Evolutionary conservation across 53 echinoderm and acorn worm genomes (phyloP).

Genomic region (Paracentrotus lividus): DNA sequence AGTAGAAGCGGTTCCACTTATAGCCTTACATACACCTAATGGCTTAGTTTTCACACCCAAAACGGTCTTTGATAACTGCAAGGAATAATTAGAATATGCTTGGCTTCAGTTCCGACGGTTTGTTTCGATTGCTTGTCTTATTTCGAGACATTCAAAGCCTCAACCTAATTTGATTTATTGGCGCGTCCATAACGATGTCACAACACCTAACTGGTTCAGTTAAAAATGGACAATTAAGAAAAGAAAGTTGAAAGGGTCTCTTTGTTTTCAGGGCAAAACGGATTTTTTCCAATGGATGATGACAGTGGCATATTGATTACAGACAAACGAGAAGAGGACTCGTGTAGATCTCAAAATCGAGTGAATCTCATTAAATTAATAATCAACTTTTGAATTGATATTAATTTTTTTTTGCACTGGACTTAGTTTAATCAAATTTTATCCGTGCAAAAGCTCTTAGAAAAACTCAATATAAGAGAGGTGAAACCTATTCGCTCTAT

Average conservation of each 20-base stretch:
- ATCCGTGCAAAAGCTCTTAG: too few species aligned
- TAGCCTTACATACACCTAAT: constrained; percentile 59
- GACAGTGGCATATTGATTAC: constrained; percentile 5
- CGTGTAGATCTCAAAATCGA: too few species aligned
- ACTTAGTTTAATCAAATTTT: too few species aligned
- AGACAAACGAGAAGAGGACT: not conserved
- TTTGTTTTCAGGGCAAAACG: not conserved
- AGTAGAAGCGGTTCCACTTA: constrained; percentile 64
- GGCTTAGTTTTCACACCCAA: constrained; percentile 60
- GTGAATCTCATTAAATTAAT: too few species aligned
- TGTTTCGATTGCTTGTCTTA: constrained; percentile 21
- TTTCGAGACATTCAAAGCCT: not conserved
- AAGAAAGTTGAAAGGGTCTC: constrained; percentile 38
- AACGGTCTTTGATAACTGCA: constrained; percentile 52
- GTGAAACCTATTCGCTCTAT: too few species aligned
- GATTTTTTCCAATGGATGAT: not conserved
- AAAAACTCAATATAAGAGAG: too few species aligned
- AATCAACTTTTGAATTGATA: not conserved
- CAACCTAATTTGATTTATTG: constrained; percentile 50
- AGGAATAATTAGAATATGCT: constrained; percentile 55
- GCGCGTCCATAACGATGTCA: constrained; percentile 33
- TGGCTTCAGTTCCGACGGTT: constrained; percentile 16
- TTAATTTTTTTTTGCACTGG: too few species aligned
- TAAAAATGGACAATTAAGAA: constrained; percentile 24
- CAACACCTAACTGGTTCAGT: constrained; percentile 8